Percentiles rank a stretch among this genome's conserved stretches.
These are phyloP conservation scores for Hybognathus amarus DNA, from an alignment of 2,797 vertebrate species.

Conservation along the genomic window DNA sequence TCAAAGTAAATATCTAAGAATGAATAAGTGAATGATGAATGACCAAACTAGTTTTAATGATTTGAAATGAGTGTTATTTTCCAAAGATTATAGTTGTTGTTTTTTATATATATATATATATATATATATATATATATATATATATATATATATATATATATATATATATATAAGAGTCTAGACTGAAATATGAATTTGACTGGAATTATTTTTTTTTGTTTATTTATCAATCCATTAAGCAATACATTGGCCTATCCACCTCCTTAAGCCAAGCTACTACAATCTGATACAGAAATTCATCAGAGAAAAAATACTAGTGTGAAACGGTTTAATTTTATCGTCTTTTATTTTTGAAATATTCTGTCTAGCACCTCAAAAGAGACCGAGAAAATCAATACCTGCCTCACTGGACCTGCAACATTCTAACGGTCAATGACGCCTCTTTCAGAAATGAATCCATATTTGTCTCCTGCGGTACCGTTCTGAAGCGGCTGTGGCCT, in stretches of 20 bases:
- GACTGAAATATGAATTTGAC: constrained; percentile 1
- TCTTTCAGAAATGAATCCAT: constrained; percentile 57
- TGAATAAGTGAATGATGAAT: constrained; percentile 12
- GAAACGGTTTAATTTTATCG: constrained; percentile 43
- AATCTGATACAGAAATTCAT: constrained; percentile 28
- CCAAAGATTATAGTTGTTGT: background rate
- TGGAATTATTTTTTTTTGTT: background rate
- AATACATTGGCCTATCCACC: background rate
- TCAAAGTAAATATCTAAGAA: background rate
- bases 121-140: no score
- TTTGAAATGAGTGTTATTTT: background rate
- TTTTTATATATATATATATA: no score
- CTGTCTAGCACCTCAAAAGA: constrained; percentile 55
- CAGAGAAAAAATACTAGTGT: constrained; percentile 25
- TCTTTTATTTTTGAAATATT: constrained; percentile 46
- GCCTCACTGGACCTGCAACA: constrained; percentile 57
- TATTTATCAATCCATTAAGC: constrained; percentile 14
- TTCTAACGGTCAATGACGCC: constrained; percentile 51
- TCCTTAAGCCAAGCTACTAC: background rate
- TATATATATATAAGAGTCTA: background rate
- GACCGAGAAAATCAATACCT: constrained; percentile 61
- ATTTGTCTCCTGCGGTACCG: constrained; percentile 67
- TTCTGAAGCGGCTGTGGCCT: constrained; percentile 67
- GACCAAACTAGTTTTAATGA: background rate
- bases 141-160: no score